Evolutionary conservation across 2,888 invertebrate genomes (phyloP).

Genomic region (Elgonia sp.): DNA sequence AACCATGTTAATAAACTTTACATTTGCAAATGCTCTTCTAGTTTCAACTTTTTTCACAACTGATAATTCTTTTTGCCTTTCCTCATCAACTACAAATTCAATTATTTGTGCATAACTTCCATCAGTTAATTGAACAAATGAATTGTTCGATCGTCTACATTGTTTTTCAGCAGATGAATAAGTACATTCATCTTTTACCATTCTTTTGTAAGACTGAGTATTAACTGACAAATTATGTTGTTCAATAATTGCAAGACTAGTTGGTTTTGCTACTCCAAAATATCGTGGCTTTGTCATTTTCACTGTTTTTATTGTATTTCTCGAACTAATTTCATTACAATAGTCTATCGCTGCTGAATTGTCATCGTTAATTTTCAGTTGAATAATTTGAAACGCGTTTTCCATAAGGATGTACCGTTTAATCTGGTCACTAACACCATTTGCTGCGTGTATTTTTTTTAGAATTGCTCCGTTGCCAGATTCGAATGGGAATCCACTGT

Average conservation of each 20-base stretch:
- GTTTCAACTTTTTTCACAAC: constrained; percentile 3
- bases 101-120: not conserved
- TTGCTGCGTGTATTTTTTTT: constrained; percentile 54
- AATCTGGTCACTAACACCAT: constrained; percentile 60
- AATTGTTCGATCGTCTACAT: constrained; percentile 20
- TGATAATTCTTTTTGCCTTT: constrained; percentile 6
- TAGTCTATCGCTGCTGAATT: constrained; percentile 35
- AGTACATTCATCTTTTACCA: too few relatives aligned
- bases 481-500: constrained; percentile 71
- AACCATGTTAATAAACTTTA: not conserved
- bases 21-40: not conserved
- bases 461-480: constrained; percentile 50
- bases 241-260: too few relatives aligned
- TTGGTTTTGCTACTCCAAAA: constrained; percentile 38
- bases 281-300: constrained; percentile 30
- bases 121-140: constrained; percentile 16
- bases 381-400: constrained; percentile 23
- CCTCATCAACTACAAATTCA: constrained; percentile 13
- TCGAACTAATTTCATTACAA: constrained; percentile 22
- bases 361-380: constrained; percentile 9
- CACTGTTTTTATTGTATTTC: constrained; percentile 29
- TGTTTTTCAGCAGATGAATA: not conserved
- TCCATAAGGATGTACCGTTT: constrained; percentile 36
- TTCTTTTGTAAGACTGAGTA: too few relatives aligned
- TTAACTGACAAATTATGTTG: too few relatives aligned